Evolutionary conservation across 2,888 invertebrate species (phyloP), one percentile per base, ranked within the genome.

Genomic region (Morpho helenor): DNA sequence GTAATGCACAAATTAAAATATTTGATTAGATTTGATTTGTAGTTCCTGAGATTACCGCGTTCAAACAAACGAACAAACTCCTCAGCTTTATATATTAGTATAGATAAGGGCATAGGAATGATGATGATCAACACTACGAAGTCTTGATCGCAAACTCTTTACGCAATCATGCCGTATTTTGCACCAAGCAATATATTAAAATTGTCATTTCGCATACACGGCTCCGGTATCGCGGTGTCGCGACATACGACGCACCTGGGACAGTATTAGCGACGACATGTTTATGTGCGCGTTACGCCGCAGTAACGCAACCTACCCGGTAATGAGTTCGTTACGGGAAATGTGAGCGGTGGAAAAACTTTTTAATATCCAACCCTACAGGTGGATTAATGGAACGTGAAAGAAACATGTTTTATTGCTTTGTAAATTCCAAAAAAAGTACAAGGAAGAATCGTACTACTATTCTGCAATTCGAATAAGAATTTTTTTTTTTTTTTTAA

Each of bases 191-290:
- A 43, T 43, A 43, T 43, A 43, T 43, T 43, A 43, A 43, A 43
- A 43, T 8, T 43, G 43, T 43, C 8, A 7, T n/a, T 9, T 9
- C n/a, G 43, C 43, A 8, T 8, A 8, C n/a, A 43, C 5, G n/a
- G 43, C 49, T 49, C 49, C 31, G 49, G 49, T 49, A 39, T 49
- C 49, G 40, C 56, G 44, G 52, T 54, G 46, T 52, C 60, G 59
- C 54, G 48, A 61, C 51, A 54, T 60, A 69, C 67, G 69, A 67
- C 62, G 67, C 69, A 65, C 69, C 65, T 62, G 69, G 67, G 68
- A 67, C 60, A 61, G 65, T 59, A 66, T 66, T 66, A 68, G 63
- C 65, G 56, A 56, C 61, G 68, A 60, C 69, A 66, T 70, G 64
- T 68, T 67, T 67, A 68, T 62, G 67, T 40, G 59, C 59, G 55